A percentile compares a stretch with the other conserved stretches of the same genome.
phyloP scores from a whole-genome alignment of 53 echinoderm and acorn worm genomes.

The Arbacia lixula region DNA sequence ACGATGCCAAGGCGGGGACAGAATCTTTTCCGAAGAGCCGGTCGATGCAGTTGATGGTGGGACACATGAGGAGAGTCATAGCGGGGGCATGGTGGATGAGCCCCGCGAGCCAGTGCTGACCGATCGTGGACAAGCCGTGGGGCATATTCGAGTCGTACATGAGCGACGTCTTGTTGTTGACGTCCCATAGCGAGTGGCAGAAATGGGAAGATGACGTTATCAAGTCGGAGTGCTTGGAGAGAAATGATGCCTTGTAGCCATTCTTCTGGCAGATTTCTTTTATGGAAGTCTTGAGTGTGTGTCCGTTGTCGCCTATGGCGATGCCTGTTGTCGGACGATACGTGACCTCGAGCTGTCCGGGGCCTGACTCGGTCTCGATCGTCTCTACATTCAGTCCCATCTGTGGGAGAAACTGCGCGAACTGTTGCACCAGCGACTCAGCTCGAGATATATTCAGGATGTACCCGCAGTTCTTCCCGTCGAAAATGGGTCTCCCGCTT shows the following conservation, averaged over 20 bases:
- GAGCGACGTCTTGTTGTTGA: conserved; percentile 5
- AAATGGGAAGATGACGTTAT: conserved; percentile 41
- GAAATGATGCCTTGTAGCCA: conserved; percentile 36
- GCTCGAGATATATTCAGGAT: conserved; percentile 30
- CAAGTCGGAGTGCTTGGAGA: conserved; percentile 17
- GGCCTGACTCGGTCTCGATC: conserved; percentile 29
- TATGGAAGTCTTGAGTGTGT: conserved; percentile 31
- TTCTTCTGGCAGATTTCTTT: conserved; percentile 47
- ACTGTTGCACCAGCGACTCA: conserved; percentile 32
- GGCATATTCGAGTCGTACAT: conserved; percentile 12
- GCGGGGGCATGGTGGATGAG: conserved; percentile 48
- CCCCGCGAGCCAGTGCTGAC: conserved; percentile 39
- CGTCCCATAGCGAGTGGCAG: conserved; percentile 50
- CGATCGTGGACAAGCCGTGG: conserved; percentile 20
- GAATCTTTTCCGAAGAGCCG: not conserved
- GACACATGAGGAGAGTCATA: conserved; percentile 27
- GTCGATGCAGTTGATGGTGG: conserved; percentile 36
- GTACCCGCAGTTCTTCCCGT: conserved; percentile 24
- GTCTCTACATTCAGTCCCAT: conserved; percentile 54
- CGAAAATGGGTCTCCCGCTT: conserved; percentile 51
- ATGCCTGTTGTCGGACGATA: conserved; percentile 40
- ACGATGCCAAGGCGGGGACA: conserved; percentile 26
- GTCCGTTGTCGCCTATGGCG: not conserved
- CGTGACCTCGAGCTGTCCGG: conserved; percentile 46
- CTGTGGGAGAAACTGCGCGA: conserved; percentile 11